These are phyloP conservation scores for Gymnothorax javanicus DNA, from an alignment of 2,797 vertebrate genomes.

Conservation along the genomic window DNA sequence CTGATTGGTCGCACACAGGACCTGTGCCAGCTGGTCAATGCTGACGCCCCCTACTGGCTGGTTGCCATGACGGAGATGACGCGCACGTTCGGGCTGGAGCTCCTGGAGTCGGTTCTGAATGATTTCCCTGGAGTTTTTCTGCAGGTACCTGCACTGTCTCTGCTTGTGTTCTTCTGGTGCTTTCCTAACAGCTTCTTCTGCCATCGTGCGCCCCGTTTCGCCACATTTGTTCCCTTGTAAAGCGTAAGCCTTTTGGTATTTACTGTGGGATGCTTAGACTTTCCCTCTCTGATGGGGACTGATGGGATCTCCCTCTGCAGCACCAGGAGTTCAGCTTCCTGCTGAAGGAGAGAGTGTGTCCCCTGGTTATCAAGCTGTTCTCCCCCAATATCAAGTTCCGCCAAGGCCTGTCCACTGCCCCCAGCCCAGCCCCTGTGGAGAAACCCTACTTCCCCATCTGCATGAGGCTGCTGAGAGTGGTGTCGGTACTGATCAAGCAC, in stretches of 20 bases:
- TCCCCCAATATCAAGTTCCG: constrained; percentile 99
- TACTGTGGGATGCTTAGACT: no score
- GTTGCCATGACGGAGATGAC: constrained; percentile 99
- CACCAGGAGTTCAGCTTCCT: constrained; percentile 99
- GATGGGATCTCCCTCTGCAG: constrained; percentile 62
- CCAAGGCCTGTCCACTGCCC: constrained; percentile 78
- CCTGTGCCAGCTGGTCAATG: constrained; percentile 96
- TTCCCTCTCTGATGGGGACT: background rate
- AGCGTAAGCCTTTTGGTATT: no score
- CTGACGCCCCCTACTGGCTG: constrained; percentile 97
- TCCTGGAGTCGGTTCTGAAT: constrained; percentile 96
- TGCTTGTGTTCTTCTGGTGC: background rate
- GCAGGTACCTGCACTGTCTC: constrained; percentile 72
- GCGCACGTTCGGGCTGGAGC: constrained; percentile 92
- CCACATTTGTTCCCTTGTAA: background rate
- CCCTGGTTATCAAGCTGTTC: constrained; percentile 98
- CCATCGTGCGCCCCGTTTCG: background rate
- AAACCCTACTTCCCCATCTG: constrained; percentile 99
- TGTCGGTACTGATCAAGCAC: constrained; percentile 97
- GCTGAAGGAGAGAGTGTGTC: constrained; percentile 97
- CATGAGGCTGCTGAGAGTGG: constrained; percentile 95
- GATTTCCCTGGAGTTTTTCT: constrained; percentile 96
- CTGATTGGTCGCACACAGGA: constrained; percentile 71
- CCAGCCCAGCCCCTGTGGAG: constrained; percentile 93
- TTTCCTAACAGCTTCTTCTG: background rate